A percentile compares a stretch with the other conserved stretches of the same genome.
Conservation (phyloP, 2,113 vertebrate species). For the Vimba vimba region DNA sequence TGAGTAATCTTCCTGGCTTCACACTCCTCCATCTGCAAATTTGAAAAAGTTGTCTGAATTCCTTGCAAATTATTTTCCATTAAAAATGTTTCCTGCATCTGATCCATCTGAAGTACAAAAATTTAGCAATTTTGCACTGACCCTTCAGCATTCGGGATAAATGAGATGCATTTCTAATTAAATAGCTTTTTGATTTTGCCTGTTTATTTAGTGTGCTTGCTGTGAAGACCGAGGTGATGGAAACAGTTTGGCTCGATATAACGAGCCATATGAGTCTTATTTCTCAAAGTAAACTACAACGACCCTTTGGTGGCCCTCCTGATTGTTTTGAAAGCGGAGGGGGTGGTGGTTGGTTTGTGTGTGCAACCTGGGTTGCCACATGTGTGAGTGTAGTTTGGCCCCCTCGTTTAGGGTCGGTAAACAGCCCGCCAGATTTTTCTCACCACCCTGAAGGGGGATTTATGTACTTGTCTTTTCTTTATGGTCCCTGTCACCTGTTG, state of each 20-base stretch:
- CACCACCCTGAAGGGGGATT: slow-evolving; percentile 19
- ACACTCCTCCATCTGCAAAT: neutral
- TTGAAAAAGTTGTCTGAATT: slow-evolving; percentile 22
- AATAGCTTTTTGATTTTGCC: slow-evolving; percentile 13
- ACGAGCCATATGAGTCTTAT: neutral
- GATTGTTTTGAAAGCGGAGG: slow-evolving; percentile 36
- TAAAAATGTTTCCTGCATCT: neutral
- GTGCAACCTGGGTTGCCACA: slow-evolving; percentile 9
- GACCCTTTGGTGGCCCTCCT: slow-evolving; percentile 30
- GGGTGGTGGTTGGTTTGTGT: slow-evolving; percentile 12
- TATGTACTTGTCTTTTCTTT: neutral
- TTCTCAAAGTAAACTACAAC: slow-evolving; percentile 32
- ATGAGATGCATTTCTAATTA: neutral
- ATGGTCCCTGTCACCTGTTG: slow-evolving; percentile 37
- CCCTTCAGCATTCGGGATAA: neutral
- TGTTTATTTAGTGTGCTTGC: slow-evolving; percentile 9
- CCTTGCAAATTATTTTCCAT: neutral
- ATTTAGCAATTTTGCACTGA: neutral
- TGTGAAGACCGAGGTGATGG: neutral
- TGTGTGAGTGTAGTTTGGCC: slow-evolving; percentile 15
- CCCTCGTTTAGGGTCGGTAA: slow-evolving; percentile 53
- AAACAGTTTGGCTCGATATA: slow-evolving; percentile 4
- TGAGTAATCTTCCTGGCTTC: slow-evolving; percentile 18
- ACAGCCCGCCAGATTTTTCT: slow-evolving; percentile 52
- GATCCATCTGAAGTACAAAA: neutral